Evolutionary conservation across 2,888 invertebrate genomes (phyloP).

Genomic region (Cheiracanthium punctorium): DNA sequence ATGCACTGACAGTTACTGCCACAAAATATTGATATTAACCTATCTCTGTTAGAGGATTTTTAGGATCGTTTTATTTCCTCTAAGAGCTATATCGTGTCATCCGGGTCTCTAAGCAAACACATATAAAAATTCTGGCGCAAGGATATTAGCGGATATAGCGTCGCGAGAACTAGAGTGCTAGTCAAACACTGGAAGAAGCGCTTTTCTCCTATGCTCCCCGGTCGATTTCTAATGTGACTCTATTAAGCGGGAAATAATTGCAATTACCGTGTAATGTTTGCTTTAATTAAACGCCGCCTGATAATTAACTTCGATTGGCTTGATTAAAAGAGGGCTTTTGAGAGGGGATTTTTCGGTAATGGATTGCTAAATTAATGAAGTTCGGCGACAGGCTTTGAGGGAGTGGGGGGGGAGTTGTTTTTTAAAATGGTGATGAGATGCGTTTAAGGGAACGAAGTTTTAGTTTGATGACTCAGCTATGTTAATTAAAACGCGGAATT

Average conservation of each 20-base stretch:
- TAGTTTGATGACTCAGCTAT: background rate
- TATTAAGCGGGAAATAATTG: background rate
- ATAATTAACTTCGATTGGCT: constrained; percentile 51
- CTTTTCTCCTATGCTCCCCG: too few relatives aligned
- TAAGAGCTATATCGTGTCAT: constrained; percentile 59
- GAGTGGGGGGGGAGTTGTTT: background rate
- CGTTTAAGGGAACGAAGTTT: background rate
- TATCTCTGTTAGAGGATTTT: constrained; percentile 47
- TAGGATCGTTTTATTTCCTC: too few relatives aligned
- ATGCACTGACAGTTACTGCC: background rate
- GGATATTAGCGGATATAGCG: background rate
- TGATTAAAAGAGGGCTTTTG: constrained; percentile 28
- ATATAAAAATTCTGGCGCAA: background rate
- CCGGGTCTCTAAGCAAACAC: constrained; percentile 43
- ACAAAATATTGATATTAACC: constrained; percentile 68
- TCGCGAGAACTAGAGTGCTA: background rate
- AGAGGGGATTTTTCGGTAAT: constrained; percentile 52
- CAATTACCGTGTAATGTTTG: constrained; percentile 28
- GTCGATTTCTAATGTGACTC: background rate
- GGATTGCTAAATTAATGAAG: constrained; percentile 57
- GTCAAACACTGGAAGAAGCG: background rate
- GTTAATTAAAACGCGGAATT: constrained; percentile 17
- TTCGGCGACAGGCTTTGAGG: background rate
- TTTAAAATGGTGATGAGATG: background rate
- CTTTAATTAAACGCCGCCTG: constrained; percentile 50